phyloP scores from a whole-genome alignment of 2,113 vertebrate species.

The Cnemophilus loriae region DNA sequence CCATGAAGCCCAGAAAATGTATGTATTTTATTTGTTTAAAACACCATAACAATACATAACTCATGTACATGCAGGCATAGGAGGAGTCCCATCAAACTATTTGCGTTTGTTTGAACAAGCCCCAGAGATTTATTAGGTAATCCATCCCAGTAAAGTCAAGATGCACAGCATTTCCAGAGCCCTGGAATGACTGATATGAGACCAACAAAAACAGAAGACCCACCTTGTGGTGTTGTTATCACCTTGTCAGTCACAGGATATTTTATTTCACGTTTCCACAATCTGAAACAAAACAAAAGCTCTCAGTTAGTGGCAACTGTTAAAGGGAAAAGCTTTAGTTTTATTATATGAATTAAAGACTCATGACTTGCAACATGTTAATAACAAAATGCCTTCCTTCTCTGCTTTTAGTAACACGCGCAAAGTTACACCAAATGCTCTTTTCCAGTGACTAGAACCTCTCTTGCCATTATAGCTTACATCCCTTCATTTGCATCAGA shows the following conservation, averaged over 20 bases:
- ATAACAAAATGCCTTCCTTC: not conserved
- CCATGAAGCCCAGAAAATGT: not conserved
- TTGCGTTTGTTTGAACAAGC: not conserved
- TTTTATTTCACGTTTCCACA: conserved; percentile 31
- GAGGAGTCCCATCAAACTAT: not conserved
- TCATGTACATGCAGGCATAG: not conserved
- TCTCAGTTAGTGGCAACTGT: not conserved
- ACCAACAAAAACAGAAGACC: conserved; percentile 21
- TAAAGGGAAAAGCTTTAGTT: not conserved
- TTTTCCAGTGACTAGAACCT: not conserved
- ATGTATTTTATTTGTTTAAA: not conserved
- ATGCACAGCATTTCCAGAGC: not conserved
- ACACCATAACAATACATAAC: not conserved
- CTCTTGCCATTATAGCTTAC: not conserved
- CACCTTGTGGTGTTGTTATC: conserved; percentile 44
- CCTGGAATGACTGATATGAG: not conserved
- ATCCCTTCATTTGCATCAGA: not conserved
- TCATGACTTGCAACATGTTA: not conserved
- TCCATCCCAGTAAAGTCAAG: not conserved
- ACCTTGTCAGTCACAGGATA: conserved; percentile 4
- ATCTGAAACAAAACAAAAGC: conserved; percentile 61
- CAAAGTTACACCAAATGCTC: not conserved
- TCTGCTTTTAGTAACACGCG: not conserved
- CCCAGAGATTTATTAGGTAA: not conserved
- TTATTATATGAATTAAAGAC: not conserved